A percentile compares a stretch with the other conserved stretches of the same genome.
phyloP scores from a whole-genome alignment of 2,113 vertebrate species.

The Falco punctatus region DNA sequence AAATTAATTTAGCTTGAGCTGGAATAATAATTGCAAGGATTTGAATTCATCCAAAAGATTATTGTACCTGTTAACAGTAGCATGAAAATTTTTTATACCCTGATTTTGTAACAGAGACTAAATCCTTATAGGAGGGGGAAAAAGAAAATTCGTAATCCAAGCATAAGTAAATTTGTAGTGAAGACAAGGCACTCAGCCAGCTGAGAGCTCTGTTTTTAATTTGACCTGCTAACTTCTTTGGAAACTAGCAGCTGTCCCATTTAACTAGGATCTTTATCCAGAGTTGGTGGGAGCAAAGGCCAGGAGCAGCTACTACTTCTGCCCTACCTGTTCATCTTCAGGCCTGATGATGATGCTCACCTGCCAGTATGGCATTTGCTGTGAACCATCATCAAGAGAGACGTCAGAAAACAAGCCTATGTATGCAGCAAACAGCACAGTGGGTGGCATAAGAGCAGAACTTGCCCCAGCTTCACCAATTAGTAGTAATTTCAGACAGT shows the following conservation, averaged over 20 bases:
- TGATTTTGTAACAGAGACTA: background rate
- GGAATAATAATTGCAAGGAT: slow-evolving; percentile 9
- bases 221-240: background rate
- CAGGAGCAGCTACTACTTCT: background rate
- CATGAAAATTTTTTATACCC: background rate
- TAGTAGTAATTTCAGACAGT: background rate
- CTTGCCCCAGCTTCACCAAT: background rate
- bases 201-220: background rate
- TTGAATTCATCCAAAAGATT: background rate
- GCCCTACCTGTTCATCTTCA: background rate
- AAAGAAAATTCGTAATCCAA: background rate
- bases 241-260: background rate
- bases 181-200: background rate
- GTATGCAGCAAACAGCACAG: background rate
- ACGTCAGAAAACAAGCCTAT: background rate
- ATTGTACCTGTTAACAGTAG: background rate
- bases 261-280: background rate
- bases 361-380: background rate
- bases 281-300: background rate
- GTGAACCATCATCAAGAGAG: background rate
- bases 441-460: background rate
- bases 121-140: background rate
- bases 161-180: background rate
- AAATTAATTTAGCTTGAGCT: slow-evolving; percentile 28
- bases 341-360: background rate